Conservation (phyloP, 2,888 invertebrate genomes). For the Hirtodrosophila histrioides region DNA sequence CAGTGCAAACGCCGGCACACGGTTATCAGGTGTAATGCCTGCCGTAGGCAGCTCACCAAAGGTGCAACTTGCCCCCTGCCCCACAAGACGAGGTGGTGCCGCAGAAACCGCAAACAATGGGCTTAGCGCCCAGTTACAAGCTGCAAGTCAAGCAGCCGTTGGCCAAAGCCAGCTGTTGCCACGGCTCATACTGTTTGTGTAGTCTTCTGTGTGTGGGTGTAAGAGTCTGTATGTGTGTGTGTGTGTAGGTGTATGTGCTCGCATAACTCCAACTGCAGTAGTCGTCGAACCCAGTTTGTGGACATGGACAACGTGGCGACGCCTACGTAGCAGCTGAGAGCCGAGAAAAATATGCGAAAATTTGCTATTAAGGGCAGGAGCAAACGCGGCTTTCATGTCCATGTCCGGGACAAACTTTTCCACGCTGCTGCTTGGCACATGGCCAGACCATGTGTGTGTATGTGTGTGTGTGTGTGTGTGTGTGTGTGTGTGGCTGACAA, state of each 20-base stretch:
- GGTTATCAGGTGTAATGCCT: slow-evolving; percentile 37
- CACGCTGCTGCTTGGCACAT: slow-evolving; percentile 59
- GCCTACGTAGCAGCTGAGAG: slow-evolving; percentile 57
- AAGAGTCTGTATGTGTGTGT: slow-evolving; percentile 11
- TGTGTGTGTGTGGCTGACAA: slow-evolving; percentile 59
- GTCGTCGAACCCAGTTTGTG: slow-evolving; percentile 55
- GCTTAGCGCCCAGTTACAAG: slow-evolving; percentile 70
- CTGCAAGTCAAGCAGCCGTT: slow-evolving; percentile 67
- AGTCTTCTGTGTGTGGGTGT: slow-evolving; percentile 10
- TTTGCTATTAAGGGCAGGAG: slow-evolving; percentile 67
- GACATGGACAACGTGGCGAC: slow-evolving; percentile 68
- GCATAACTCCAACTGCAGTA: slow-evolving; percentile 45
- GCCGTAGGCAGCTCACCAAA: slow-evolving; percentile 31
- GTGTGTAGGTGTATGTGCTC: slow-evolving; percentile 8
- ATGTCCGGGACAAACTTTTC: slow-evolving; percentile 58
- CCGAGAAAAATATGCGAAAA: slow-evolving; percentile 75
- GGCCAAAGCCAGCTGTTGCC: slow-evolving; percentile 42
- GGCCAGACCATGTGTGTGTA: slow-evolving; percentile 50
- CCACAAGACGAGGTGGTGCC: slow-evolving; percentile 5
- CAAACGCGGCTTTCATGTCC: slow-evolving; percentile 52
- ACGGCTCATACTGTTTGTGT: slow-evolving; percentile 22
- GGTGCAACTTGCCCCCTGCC: slow-evolving; percentile 9
- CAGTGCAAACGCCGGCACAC: slow-evolving; percentile 27
- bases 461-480: slow-evolving; percentile 16
- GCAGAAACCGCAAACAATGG: slow-evolving; percentile 61